Base-by-base conservation (phyloP, 2,888 invertebrate genomes). In the Mythimna lalbum region DNA sequence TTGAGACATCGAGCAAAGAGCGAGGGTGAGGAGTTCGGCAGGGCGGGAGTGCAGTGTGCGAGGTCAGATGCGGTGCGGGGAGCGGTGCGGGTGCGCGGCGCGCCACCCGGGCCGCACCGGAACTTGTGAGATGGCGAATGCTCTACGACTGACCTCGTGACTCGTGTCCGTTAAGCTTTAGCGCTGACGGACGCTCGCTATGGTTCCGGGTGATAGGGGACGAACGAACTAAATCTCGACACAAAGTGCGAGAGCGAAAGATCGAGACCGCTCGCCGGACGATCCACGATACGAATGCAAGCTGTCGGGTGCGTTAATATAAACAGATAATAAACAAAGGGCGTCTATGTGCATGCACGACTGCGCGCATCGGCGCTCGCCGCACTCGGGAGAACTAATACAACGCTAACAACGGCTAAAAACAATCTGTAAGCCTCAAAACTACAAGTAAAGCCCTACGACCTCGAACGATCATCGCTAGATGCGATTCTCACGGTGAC, bases 391-490 rank as follows among this genome's bases (percentile, higher is more conserved):
- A 93, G 88, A 93, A 94, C 95, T 95, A 95, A 95, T 94, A 95
- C 95, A 95, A 95, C 94, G 94, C 95, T 95, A 95, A 95, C 94
- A 95, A 95, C 95, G 95, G 96, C 95, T 96, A 96, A 96, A 93
- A 96, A 96, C 95, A 95, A 95, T 95, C 93, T 93, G 94, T 93
- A 96, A 96, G 96, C 96, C 96, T 96, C 96, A 96, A 95, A 95
- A 96, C 96, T 96, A 96, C 96, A 95, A 94, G 94, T 96, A 95
- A 96, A 95, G 96, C 96, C 96, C 96, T 95, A 95, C 95, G 95
- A 95, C 93, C 94, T 94, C 95, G 93, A 93, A 94, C 96, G 95
- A 93, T 93, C 92, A 92, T 92, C 93, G 93, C 92, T 91, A 92
- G 88, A 87, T 88, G 92, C 91, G 91, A 91, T 90, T 88, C 89